Conservation (phyloP, 2,113 vertebrate genomes). For the Lates calcarifer region DNA sequence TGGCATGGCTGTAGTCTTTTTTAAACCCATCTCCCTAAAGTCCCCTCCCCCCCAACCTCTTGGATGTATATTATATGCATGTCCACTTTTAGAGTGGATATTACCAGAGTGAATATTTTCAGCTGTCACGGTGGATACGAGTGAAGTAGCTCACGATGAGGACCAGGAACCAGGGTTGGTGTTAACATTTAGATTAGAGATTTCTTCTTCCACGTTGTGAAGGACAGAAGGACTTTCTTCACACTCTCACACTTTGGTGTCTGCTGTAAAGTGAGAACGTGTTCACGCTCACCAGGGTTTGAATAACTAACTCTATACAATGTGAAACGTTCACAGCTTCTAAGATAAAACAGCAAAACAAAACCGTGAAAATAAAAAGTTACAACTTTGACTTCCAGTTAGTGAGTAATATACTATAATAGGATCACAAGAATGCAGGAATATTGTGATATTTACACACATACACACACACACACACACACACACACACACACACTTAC, state of each 20-base stretch:
- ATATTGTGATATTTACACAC: not conserved
- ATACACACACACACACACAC: not conserved
- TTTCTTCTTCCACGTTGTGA: not conserved
- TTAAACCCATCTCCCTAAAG: no score
- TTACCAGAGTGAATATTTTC: not conserved
- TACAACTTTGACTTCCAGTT: not conserved
- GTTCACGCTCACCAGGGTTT: conserved; percentile 17
- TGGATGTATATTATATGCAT: not conserved
- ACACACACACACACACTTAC: not conserved
- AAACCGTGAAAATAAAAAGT: not conserved
- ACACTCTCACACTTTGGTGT: conserved; percentile 36
- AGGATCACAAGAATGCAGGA: not conserved
- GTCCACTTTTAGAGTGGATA: no score
- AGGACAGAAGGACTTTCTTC: conserved; percentile 37
- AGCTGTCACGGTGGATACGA: not conserved
- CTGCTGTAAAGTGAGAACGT: conserved; percentile 31
- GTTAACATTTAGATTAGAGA: not conserved
- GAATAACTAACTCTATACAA: not conserved
- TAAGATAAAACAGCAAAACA: not conserved
- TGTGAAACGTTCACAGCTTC: not conserved
- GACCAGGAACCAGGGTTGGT: not conserved
- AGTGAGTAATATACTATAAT: not conserved
- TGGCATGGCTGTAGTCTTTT: no score
- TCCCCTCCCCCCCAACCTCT: no score
- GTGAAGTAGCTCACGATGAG: not conserved